phyloP scores from a whole-genome alignment of 2,797 vertebrate genomes.

The Clarias laeviceps region DNA sequence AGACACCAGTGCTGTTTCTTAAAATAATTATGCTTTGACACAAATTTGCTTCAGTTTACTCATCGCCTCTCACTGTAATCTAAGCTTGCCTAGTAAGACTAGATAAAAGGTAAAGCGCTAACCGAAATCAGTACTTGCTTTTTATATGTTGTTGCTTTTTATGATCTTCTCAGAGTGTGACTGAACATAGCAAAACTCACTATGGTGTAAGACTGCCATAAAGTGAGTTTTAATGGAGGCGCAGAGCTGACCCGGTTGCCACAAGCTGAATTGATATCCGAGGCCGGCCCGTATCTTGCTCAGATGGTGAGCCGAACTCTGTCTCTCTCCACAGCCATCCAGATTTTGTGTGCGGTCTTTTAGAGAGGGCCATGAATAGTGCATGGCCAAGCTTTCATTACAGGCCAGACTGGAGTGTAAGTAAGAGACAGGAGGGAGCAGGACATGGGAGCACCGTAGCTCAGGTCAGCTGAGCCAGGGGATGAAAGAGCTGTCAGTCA shows the following conservation, averaged over 20 bases:
- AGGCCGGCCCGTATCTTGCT: constrained; percentile 39
- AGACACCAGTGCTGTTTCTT: background rate
- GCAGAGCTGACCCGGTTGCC: constrained; percentile 36
- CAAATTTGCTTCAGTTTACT: constrained; percentile 39
- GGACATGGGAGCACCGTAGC: constrained; percentile 59
- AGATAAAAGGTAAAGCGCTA: constrained; percentile 33
- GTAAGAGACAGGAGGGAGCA: constrained; percentile 63
- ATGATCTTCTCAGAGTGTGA: constrained; percentile 42
- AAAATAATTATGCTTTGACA: background rate
- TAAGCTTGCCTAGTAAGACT: constrained; percentile 22
- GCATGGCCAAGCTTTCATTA: constrained; percentile 65
- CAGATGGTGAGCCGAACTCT: constrained; percentile 45
- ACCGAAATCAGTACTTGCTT: constrained; percentile 37
- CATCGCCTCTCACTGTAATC: constrained; percentile 41
- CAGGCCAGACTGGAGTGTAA: constrained; percentile 66
- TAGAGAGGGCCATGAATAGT: constrained; percentile 70
- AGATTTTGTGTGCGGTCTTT: constrained; percentile 53
- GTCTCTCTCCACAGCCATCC: constrained; percentile 35
- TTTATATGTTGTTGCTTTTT: constrained; percentile 32
- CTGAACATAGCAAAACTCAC: constrained; percentile 1
- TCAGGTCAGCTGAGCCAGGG: constrained; percentile 62
- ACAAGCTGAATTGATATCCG: constrained; percentile 53
- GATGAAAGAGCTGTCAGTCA: constrained; percentile 58
- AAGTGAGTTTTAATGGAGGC: constrained; percentile 48
- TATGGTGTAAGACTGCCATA: constrained; percentile 29